These are phyloP conservation scores for Bedellia somnulentella DNA, from an alignment of 2,888 invertebrate species.

Conservation along the genomic window DNA sequence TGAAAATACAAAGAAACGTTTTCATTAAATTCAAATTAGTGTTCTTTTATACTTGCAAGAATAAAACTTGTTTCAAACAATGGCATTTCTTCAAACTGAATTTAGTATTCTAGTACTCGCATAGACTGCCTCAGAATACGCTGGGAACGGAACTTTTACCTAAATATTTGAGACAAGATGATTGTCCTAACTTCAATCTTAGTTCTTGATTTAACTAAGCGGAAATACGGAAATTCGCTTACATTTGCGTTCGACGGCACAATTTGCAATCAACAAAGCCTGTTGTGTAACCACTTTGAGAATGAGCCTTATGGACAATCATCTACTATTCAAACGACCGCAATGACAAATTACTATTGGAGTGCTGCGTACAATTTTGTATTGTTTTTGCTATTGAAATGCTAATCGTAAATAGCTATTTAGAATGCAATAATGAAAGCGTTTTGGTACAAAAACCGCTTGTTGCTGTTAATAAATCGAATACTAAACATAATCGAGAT, in stretches of 20 bases:
- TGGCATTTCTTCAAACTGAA: neutral
- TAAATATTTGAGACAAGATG: slow-evolving; percentile 3
- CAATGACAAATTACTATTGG: no score
- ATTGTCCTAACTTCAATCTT: slow-evolving; percentile 18
- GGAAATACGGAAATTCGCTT: slow-evolving; percentile 27
- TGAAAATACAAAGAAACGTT: neutral
- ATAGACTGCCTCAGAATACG: neutral
- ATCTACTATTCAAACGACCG: no score
- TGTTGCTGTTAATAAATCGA: no score
- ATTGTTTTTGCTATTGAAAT: no score
- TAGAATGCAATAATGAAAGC: no score
- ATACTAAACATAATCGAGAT: no score
- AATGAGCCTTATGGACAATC: slow-evolving; percentile 5
- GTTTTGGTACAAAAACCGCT: no score
- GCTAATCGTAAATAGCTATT: no score
- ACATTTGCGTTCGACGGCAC: slow-evolving; percentile 42
- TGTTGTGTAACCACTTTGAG: slow-evolving; percentile 17
- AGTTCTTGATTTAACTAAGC: slow-evolving; percentile 30
- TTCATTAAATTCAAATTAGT: neutral
- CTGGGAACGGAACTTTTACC: neutral
- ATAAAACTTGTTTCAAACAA: neutral
- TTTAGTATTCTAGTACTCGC: neutral
- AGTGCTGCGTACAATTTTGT: no score
- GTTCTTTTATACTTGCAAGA: neutral
- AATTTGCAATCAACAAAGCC: slow-evolving; percentile 50